Conservation (phyloP, 2,797 vertebrate genomes). For the Chrosomus eos region DNA sequence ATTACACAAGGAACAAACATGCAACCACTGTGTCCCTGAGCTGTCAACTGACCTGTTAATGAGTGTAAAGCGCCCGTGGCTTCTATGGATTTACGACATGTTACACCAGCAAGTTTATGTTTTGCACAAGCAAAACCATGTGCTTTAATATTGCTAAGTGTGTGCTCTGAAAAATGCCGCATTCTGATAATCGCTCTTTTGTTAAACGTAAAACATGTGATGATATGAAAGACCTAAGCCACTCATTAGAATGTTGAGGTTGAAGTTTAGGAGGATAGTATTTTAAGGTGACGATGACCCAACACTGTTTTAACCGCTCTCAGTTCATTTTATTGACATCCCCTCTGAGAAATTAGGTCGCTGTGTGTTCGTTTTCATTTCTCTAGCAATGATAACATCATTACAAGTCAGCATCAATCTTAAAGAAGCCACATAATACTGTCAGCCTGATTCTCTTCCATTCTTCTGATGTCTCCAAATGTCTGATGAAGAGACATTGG, state of each 20-base stretch:
- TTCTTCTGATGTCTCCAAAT: background rate
- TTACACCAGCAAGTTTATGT: constrained; percentile 35
- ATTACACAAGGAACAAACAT: constrained; percentile 25
- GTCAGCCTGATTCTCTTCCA: constrained; percentile 10
- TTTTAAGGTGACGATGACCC: constrained; percentile 37
- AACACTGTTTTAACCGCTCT: constrained; percentile 29
- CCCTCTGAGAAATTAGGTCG: constrained; percentile 39
- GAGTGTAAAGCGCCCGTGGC: constrained; percentile 37
- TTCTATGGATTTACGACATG: constrained; percentile 44
- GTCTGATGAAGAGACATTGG: background rate
- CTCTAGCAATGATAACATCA: constrained; percentile 42
- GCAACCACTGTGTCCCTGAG: constrained; percentile 29
- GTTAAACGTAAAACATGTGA: background rate
- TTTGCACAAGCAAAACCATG: constrained; percentile 13
- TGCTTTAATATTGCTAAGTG: background rate
- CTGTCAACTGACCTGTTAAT: constrained; percentile 46
- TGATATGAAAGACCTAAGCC: background rate
- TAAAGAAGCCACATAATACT: constrained; percentile 2
- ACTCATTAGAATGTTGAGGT: background rate
- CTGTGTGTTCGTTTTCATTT: constrained; percentile 48
- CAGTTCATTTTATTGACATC: constrained; percentile 25
- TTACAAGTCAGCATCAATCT: constrained; percentile 49
- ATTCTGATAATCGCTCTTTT: background rate
- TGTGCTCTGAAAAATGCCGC: background rate
- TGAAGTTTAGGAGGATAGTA: constrained; percentile 1